phyloP scores from a whole-genome alignment of 2,113 vertebrate genomes.

The Cinclus mexicanus region DNA sequence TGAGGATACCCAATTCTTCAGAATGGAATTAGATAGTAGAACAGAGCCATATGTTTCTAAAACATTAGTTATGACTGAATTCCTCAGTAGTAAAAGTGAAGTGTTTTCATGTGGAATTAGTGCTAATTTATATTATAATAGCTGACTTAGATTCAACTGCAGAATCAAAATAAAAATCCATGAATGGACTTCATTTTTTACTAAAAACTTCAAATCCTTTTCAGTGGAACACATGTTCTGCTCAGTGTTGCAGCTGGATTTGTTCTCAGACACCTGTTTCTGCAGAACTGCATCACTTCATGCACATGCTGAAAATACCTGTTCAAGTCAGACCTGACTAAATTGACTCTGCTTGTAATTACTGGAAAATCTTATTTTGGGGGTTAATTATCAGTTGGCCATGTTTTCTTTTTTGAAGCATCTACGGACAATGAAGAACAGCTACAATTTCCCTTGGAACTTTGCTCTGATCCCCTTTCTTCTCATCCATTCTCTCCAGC shows the following conservation, averaged over 20 bases:
- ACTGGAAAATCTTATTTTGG: neutral
- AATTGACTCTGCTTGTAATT: neutral
- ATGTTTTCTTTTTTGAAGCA: conserved; percentile 65
- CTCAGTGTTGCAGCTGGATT: neutral
- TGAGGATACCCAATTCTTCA: neutral
- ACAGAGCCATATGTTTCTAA: neutral
- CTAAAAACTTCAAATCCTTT: neutral
- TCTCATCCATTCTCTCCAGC: conserved; percentile 79
- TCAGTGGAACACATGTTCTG: neutral
- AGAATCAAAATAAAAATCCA: neutral
- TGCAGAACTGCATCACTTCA: neutral
- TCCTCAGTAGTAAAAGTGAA: neutral
- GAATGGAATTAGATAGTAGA: neutral
- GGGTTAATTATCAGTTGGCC: neutral
- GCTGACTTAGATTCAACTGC: neutral
- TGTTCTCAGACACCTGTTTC: neutral
- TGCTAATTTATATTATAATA: neutral
- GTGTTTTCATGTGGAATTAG: neutral
- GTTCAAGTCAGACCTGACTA: neutral
- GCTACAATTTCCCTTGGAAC: conserved; percentile 93
- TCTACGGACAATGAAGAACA: conserved; percentile 91
- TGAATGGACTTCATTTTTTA: neutral
- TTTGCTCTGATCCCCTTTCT: conserved; percentile 83
- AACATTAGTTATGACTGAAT: neutral
- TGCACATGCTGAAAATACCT: neutral